A percentile compares a stretch with the other conserved stretches of the same genome.
Conservation (phyloP, 2,797 vertebrate species). For the Myotis myotis region DNA sequence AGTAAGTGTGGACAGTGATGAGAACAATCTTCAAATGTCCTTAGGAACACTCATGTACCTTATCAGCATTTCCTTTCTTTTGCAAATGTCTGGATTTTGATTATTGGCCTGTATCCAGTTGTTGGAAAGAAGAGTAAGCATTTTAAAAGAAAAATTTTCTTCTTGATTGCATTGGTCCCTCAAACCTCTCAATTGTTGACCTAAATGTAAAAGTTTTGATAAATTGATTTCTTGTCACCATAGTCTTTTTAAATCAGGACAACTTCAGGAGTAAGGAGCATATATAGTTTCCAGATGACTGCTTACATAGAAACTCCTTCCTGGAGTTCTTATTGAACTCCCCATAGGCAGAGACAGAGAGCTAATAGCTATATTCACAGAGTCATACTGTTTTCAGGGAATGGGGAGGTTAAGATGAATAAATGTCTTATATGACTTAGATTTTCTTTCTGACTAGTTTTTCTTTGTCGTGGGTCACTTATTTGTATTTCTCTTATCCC, state of each 20-base stretch:
- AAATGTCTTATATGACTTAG: background rate
- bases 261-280: background rate
- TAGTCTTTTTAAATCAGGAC: background rate
- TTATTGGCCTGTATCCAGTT: background rate
- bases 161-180: background rate
- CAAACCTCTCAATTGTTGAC: background rate
- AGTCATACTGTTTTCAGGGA: background rate
- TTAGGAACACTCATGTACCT: background rate
- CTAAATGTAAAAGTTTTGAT: slow-evolving; percentile 11
- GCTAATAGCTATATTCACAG: background rate
- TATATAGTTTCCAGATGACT: background rate
- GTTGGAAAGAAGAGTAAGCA: background rate
- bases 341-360: background rate
- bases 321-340: background rate
- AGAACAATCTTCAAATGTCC: background rate
- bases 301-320: background rate
- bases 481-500: background rate
- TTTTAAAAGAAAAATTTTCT: background rate
- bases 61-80: background rate
- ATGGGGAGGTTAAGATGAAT: background rate
- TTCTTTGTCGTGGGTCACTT: background rate
- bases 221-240: background rate
- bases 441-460: slow-evolving; percentile 31
- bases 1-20: background rate
- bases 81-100: background rate